A percentile compares a stretch with the other conserved stretches of the same genome.
phyloP scores from a whole-genome alignment of 2,797 vertebrate species.

The Sebastolobus altivelis region DNA sequence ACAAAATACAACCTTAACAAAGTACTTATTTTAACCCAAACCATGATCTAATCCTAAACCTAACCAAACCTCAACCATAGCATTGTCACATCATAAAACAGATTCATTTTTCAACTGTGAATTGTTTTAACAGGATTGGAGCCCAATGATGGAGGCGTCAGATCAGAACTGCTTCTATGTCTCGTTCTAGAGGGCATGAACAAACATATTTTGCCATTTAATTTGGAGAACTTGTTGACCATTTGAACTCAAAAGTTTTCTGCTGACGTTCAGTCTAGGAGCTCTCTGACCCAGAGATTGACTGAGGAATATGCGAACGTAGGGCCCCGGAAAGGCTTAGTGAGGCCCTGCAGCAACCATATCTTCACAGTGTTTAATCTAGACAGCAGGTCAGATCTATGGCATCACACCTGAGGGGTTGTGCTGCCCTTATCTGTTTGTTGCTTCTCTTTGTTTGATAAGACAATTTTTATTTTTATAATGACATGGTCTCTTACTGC shows the following conservation, averaged over 20 bases:
- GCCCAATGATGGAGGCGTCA: not conserved
- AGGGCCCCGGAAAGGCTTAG: not conserved
- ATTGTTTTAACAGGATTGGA: not conserved
- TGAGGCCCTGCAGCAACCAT: conserved; percentile 3
- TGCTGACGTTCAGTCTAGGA: not conserved
- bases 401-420: conserved; percentile 40
- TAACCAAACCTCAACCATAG: not conserved
- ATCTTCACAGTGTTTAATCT: conserved; percentile 50
- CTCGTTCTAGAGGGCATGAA: not conserved
- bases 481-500: not conserved
- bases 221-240: not conserved
- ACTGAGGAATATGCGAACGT: not conserved
- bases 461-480: conserved; percentile 1
- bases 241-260: not conserved
- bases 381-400: conserved; percentile 48
- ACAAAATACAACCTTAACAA: not conserved
- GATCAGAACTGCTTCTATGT: not conserved
- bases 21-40: not conserved
- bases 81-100: not conserved
- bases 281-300: not conserved
- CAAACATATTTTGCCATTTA: not conserved
- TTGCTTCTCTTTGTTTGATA: conserved; percentile 44
- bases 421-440: conserved; percentile 22
- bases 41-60: not conserved
- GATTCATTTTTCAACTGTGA: not conserved